phyloP scores from a whole-genome alignment of 1,140 invertebrate species.

The Cherax destructor region DNA sequence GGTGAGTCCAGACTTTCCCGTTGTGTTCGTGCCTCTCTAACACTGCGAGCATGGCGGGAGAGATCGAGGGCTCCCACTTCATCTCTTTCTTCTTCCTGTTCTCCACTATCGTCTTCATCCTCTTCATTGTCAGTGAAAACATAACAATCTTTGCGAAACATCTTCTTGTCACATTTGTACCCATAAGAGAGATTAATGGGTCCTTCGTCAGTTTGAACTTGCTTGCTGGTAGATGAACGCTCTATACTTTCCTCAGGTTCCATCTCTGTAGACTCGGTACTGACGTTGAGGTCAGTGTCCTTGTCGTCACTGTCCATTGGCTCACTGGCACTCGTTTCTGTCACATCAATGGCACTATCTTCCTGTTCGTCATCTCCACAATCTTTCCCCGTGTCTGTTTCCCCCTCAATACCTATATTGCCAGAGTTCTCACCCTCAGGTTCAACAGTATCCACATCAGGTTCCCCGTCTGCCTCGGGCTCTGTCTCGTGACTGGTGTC shows the following conservation, averaged over 20 bases:
- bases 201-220: slow-evolving; percentile 54
- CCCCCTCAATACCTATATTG: neutral
- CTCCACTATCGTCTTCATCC: slow-evolving; percentile 46
- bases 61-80: slow-evolving; percentile 69
- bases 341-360: slow-evolving; percentile 69
- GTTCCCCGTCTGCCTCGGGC: slow-evolving; percentile 61
- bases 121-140: slow-evolving; percentile 66
- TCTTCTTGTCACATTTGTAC: slow-evolving; percentile 26
- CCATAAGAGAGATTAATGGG: slow-evolving; percentile 49
- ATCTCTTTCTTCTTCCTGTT: slow-evolving; percentile 64
- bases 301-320: slow-evolving; percentile 66
- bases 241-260: slow-evolving; percentile 14
- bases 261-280: slow-evolving; percentile 59
- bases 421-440: slow-evolving; percentile 13
- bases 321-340: slow-evolving; percentile 65
- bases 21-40: slow-evolving; percentile 62
- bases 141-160: slow-evolving; percentile 49
- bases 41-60: slow-evolving; percentile 68
- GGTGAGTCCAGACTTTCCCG: slow-evolving; percentile 67
- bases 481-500: slow-evolving; percentile 72
- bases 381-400: slow-evolving; percentile 13
- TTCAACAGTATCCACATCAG: neutral
- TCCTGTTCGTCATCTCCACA: slow-evolving; percentile 64
- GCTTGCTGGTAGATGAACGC: slow-evolving; percentile 14
- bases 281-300: slow-evolving; percentile 68